Evolutionary conservation across 2,797 vertebrate genomes (phyloP).

Genomic region (Coranthus polyacanthus): DNA sequence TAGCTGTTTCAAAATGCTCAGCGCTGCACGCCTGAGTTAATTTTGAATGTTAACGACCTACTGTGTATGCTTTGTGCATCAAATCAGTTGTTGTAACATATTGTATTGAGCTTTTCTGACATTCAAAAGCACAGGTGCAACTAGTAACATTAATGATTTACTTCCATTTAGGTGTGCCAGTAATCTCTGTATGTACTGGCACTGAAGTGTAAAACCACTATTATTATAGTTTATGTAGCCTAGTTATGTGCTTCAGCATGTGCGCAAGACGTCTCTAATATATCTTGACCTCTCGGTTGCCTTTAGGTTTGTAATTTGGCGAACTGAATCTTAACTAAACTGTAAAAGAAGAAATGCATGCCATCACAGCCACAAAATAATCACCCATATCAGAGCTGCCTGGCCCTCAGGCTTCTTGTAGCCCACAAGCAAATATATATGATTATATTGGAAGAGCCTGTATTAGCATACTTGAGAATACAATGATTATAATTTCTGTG

Average conservation of each 20-base stretch:
- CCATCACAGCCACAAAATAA: slow-evolving; percentile 18
- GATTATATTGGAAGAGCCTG: no score
- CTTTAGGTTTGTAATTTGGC: slow-evolving; percentile 1
- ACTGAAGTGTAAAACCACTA: slow-evolving; percentile 23
- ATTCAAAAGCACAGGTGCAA: slow-evolving; percentile 29
- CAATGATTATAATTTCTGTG: no score
- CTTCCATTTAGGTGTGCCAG: slow-evolving; percentile 30
- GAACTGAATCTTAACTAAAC: neutral
- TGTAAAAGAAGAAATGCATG: slow-evolving; percentile 16
- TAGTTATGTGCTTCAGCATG: neutral
- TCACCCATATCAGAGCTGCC: neutral
- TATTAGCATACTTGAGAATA: no score
- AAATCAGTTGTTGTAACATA: no score
- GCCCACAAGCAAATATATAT: neutral
- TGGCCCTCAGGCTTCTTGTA: neutral
- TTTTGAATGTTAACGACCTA: slow-evolving; percentile 1
- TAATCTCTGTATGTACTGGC: neutral
- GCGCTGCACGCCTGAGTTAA: neutral
- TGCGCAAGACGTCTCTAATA: no score
- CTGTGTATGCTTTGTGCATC: no score
- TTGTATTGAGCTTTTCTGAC: no score
- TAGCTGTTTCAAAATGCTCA: neutral
- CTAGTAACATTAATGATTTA: slow-evolving; percentile 22
- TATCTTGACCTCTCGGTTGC: no score
- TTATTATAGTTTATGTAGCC: slow-evolving; percentile 28